phyloP scores from a whole-genome alignment of 2,797 vertebrate genomes.

The Echeneis naucrates region DNA sequence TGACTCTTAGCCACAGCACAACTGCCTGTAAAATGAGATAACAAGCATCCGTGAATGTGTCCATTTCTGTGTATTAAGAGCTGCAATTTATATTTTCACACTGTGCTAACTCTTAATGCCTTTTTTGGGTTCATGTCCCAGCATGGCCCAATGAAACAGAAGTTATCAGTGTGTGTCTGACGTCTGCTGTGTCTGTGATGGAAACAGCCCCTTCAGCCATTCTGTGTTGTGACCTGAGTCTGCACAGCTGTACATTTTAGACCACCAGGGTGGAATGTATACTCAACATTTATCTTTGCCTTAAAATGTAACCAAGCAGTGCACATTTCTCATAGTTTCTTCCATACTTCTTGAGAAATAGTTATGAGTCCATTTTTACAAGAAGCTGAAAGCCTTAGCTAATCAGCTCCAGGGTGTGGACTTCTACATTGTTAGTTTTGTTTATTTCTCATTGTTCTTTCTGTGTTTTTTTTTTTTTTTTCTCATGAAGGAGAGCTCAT shows the following conservation, averaged over 20 bases:
- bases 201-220: slow-evolving; percentile 20
- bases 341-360: slow-evolving; percentile 8
- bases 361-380: slow-evolving; percentile 10
- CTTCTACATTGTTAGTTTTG: not conserved
- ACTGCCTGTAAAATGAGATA: slow-evolving; percentile 18
- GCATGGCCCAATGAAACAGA: slow-evolving; percentile 27
- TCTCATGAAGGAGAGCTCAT: not conserved
- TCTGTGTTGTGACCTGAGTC: slow-evolving; percentile 43
- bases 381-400: slow-evolving; percentile 9
- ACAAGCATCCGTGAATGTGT: slow-evolving; percentile 2
- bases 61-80: not conserved
- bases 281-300: slow-evolving; percentile 24
- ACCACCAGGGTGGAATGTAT: slow-evolving; percentile 44
- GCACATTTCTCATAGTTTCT: slow-evolving; percentile 9
- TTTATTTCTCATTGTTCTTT: not conserved
- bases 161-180: slow-evolving; percentile 38
- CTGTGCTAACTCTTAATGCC: not conserved
- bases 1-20: slow-evolving; percentile 9
- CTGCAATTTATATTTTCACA: slow-evolving; percentile 2
- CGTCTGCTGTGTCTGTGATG: slow-evolving; percentile 35
- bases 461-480: not conserved
- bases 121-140: slow-evolving; percentile 24
- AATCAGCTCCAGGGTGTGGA: slow-evolving; percentile 3
- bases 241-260: slow-evolving; percentile 48
- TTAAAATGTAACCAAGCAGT: not conserved